A percentile compares a stretch with the other conserved stretches of the same genome.
Conservation (phyloP, 2,797 vertebrate genomes). For the Simalia tracyae region DNA sequence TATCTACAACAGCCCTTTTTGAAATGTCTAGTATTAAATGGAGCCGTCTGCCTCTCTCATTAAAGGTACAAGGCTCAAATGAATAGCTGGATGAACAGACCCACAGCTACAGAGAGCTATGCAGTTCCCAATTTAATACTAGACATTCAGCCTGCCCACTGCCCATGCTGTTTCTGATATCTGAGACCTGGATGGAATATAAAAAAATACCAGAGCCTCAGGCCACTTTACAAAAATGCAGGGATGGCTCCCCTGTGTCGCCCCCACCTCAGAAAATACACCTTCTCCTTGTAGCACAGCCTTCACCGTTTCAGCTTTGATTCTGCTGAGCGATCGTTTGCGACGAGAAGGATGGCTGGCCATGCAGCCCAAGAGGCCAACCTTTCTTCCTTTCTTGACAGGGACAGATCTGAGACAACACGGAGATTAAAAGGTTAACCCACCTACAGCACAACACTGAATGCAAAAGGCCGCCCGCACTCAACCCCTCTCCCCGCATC, state of each 20-base stretch:
- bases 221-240: background rate
- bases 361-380: slow-evolving; percentile 63
- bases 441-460: slow-evolving; percentile 70
- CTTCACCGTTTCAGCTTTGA: background rate
- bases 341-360: slow-evolving; percentile 26
- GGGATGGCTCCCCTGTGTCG: background rate
- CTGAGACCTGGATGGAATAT: too few relatives aligned
- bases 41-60: too few relatives aligned
- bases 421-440: slow-evolving; percentile 65
- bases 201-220: background rate
- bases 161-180: background rate
- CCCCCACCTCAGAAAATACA: background rate
- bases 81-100: background rate
- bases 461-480: slow-evolving; percentile 77
- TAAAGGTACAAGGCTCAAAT: too few relatives aligned
- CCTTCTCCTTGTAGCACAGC: background rate
- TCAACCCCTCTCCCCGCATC: slow-evolving; percentile 61
- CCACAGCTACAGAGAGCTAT: background rate
- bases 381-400: slow-evolving; percentile 35
- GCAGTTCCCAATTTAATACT: background rate
- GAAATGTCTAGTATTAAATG: background rate
- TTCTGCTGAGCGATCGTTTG: slow-evolving; percentile 60
- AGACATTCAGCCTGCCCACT: background rate
- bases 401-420: slow-evolving; percentile 67
- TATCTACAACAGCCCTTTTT: background rate